Conservation (phyloP, 2,113 vertebrate genomes). For the Trematocara nigrifrons region DNA sequence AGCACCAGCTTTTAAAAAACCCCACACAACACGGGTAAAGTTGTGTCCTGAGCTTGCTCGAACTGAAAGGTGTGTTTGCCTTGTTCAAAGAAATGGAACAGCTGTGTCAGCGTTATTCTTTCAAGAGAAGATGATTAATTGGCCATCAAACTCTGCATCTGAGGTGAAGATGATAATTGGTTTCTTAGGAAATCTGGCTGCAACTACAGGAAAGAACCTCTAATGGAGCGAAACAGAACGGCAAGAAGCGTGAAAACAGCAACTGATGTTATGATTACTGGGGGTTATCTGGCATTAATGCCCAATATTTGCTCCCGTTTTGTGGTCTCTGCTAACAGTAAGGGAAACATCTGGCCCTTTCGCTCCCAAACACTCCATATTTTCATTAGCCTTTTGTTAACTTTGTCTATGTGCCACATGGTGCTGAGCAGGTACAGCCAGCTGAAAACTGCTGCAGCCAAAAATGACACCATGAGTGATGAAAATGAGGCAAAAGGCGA, state of each 20-base stretch:
- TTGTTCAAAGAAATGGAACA: background rate
- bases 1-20: background rate
- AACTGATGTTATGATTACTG: background rate
- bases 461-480: background rate
- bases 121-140: background rate
- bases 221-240: background rate
- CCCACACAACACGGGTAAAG: background rate
- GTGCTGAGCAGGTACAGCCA: background rate
- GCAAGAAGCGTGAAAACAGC: background rate
- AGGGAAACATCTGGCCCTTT: background rate
- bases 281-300: background rate
- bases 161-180: background rate
- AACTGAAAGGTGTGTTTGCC: background rate
- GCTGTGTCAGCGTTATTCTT: background rate
- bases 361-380: background rate
- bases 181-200: conserved; percentile 1
- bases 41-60: background rate
- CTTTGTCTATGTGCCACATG: background rate
- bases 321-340: background rate
- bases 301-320: background rate
- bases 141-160: background rate
- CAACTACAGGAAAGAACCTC: background rate
- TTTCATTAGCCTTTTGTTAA: background rate
- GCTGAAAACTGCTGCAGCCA: background rate
- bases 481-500: background rate